Conservation (phyloP, 2,888 invertebrate genomes). For the Pedicia rivosa region DNA sequence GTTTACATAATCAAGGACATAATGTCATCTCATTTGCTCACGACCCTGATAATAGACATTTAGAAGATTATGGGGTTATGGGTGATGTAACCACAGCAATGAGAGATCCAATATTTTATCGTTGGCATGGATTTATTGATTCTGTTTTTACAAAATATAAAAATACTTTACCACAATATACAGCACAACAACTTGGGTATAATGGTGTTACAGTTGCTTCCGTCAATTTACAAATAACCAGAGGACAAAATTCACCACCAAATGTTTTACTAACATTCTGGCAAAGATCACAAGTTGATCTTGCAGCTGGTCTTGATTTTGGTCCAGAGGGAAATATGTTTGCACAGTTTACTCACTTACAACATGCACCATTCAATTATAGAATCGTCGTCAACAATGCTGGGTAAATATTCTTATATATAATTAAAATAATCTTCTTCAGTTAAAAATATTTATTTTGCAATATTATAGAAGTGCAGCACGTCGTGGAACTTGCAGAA, state of each 20-base stretch:
- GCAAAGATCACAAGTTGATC: slow-evolving; percentile 64
- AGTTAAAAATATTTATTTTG: too few species aligned
- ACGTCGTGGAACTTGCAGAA: slow-evolving; percentile 43
- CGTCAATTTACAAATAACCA: slow-evolving; percentile 17
- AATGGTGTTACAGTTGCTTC: slow-evolving; percentile 14
- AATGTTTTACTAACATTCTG: slow-evolving; percentile 57
- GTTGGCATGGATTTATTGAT: slow-evolving; percentile 25
- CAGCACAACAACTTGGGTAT: slow-evolving; percentile 21
- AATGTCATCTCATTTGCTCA: slow-evolving; percentile 18
- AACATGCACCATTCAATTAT: slow-evolving; percentile 55
- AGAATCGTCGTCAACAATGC: slow-evolving; percentile 42
- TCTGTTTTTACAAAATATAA: slow-evolving; percentile 21
- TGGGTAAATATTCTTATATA: too few species aligned
- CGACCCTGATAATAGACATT: slow-evolving; percentile 18
- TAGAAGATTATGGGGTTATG: slow-evolving; percentile 10
- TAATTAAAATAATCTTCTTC: too few species aligned
- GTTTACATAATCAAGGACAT: slow-evolving; percentile 24
- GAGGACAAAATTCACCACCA: slow-evolving; percentile 17
- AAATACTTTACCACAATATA: slow-evolving; percentile 31
- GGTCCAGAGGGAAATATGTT: slow-evolving; percentile 51
- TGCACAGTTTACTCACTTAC: slow-evolving; percentile 60
- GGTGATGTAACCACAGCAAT: slow-evolving; percentile 19
- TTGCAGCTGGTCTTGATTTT: slow-evolving; percentile 70
- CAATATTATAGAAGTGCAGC: slow-evolving; percentile 24
- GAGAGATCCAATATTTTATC: slow-evolving; percentile 26